Evolutionary conservation across 2,797 vertebrate genomes (phyloP), one percentile per base, ranked within the genome.

Genomic region (Sciurus carolinensis): DNA sequence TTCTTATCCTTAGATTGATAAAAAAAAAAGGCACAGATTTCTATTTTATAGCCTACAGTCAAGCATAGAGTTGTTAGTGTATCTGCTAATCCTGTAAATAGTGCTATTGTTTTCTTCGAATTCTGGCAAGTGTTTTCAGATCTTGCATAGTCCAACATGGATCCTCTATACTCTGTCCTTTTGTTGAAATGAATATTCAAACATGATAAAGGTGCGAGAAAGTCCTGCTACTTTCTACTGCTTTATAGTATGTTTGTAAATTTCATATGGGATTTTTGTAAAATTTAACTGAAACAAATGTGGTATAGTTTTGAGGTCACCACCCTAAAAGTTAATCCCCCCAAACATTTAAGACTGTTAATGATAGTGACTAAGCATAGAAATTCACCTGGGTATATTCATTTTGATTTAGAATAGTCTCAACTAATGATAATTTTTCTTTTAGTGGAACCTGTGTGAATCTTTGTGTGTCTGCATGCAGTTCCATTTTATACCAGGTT

Each of bases 221-320:
- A 67, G 62, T 72, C 9, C 17, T 47, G 6, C 26, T 14, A 54
- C 54, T 67, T 50, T 82, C 75, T 62, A 28, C 47, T 75, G 47
- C 80, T 59, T 67, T 71, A 73, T 0, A 79, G 50, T 50, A 6
- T 72, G 7, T 71, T 90, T 76, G 18, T 76, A 82, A 91, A 30
- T 3, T 14, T 85, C 18, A 28, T 66, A 18, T 42, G 5, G 4
- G 18, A 59, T 85, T 33, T 33, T 84, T 82, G 1, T 72, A 77
- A 93, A 77, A 39, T 75, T 89, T 62, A 75, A 94, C 3, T 24
- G 54, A 92, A 76, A 52, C 11, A 84, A 80, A 62, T 44, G 1
- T 75, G 79, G 62, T 91, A 71, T 2, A 82, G 7, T 69, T 91
- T 79, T 22, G 24, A 8, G 5, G 30, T 64, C 10, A 62, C 2